A percentile compares a stretch with the other conserved stretches of the same genome.
These are phyloP conservation scores for Orchestes rusci DNA, from an alignment of 2,888 invertebrate species.

Conservation along the genomic window DNA sequence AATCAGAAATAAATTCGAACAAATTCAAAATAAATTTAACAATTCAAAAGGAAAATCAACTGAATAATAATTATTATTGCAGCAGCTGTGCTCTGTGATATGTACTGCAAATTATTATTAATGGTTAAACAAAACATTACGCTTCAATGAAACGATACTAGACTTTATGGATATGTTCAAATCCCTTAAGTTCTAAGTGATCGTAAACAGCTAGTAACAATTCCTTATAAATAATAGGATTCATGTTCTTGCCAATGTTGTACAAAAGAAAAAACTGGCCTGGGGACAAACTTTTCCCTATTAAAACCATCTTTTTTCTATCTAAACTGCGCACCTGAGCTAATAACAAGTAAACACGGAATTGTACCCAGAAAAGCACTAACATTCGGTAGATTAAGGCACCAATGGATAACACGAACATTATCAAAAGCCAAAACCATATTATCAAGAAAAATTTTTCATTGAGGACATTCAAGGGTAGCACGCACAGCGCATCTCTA, in stretches of 20 bases:
- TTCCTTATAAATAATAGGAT: conserved; percentile 60
- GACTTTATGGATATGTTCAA: no score
- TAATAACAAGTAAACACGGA: conserved; percentile 55
- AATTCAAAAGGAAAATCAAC: no score
- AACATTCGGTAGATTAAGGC: conserved; percentile 60
- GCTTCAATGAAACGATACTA: no score
- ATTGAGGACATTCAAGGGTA: conserved; percentile 71
- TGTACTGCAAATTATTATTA: no score
- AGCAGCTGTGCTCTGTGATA: no score
- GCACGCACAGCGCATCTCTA: conserved; percentile 61
- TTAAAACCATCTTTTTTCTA: conserved; percentile 45
- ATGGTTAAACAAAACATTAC: no score
- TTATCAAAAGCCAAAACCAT: conserved; percentile 66
- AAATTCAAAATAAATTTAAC: no score
- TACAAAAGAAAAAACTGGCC: conserved; percentile 76
- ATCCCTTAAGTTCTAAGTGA: no score
- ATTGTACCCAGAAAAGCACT: conserved; percentile 49
- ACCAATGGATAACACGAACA: conserved; percentile 54
- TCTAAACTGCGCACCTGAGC: conserved; percentile 54
- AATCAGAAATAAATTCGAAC: no score
- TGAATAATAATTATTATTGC: no score
- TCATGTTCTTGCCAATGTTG: conserved; percentile 69
- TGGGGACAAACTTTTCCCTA: conserved; percentile 51
- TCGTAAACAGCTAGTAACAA: conserved; percentile 35
- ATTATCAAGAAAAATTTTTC: conserved; percentile 70